Evolutionary conservation across 2,113 vertebrate genomes (phyloP), one percentile per base, ranked within the genome.

Genomic region (Gasterosteus aculeatus): DNA sequence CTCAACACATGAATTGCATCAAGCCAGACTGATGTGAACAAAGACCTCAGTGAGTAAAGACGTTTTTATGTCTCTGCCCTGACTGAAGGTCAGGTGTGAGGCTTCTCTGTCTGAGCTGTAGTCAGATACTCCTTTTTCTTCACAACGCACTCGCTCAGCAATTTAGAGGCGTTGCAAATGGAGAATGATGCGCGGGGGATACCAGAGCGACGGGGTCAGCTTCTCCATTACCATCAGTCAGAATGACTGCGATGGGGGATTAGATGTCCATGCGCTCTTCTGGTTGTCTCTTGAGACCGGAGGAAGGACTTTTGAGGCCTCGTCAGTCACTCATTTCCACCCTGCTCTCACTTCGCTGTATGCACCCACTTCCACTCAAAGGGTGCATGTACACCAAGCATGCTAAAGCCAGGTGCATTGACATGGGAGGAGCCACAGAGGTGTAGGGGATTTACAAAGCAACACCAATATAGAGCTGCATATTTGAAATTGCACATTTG

Each of bases 141-240:
- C 66, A 46, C 60, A 49, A 60, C 18, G 14, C 35, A 54, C 41
- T 18, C 35, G 35, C 47, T 60, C 18, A 12, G 41, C 7, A 46
- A 81, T 26, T 44, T 22, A 16, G 9, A 49, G 8, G 15, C 64
- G 38, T 2, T 61, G 61, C 47, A 72, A 69, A 78, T 75, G 38
- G 41, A 76, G 58, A 61, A 16, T 10, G 22, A 41, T 16, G 61
- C 2, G 15, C 35, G 6, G 59, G 53, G 39, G 54, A 76, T 47
- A 16, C 47, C 16, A 69, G 61, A 78, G 72, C 64, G 75, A 58
- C 8, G 5, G 39, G 59, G 47, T 10, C 46, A 69, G 49, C 15
- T 49, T 85, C 57, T 75, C 62, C 51, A 83, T 85, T 80, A 77
- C 39, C 75, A 87, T 81, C 47, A 54, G 49, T 67, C 76, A 54